Conservation (phyloP, 2,797 vertebrate genomes). For the Coregonus sp. region DNA sequence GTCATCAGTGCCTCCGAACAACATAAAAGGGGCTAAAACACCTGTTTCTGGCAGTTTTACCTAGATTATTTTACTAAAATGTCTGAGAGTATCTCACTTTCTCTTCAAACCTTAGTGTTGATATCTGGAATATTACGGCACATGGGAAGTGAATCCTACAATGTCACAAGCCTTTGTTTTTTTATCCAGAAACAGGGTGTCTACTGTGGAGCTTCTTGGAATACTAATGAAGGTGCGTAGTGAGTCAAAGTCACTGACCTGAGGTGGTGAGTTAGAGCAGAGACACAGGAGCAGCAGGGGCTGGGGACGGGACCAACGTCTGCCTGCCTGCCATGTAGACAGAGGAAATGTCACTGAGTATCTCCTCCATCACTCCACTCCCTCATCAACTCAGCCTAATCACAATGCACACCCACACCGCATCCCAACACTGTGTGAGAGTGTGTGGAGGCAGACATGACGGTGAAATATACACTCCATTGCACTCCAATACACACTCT, state of each 20-base stretch:
- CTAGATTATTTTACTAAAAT: constrained; percentile 1
- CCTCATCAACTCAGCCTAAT: constrained; percentile 27
- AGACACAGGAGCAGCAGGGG: constrained; percentile 52
- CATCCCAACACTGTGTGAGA: constrained; percentile 22
- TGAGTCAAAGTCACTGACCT: constrained; percentile 73
- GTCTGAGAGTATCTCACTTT: constrained; percentile 11
- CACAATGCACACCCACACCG: constrained; percentile 15
- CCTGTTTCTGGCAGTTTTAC: constrained; percentile 1
- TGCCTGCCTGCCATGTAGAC: constrained; percentile 34
- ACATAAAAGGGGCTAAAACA: constrained; percentile 6
- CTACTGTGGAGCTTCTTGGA: constrained; percentile 66
- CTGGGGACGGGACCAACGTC: constrained; percentile 30
- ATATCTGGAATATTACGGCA: constrained; percentile 29
- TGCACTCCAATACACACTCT: constrained; percentile 3
- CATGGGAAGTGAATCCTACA: constrained; percentile 41
- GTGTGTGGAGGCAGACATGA: neutral
- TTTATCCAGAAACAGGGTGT: constrained; percentile 48
- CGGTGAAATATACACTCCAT: neutral
- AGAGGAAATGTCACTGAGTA: constrained; percentile 58
- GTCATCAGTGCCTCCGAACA: no score
- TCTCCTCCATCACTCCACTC: constrained; percentile 43
- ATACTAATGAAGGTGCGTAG: constrained; percentile 78
- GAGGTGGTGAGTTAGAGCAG: constrained; percentile 38
- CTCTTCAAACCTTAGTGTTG: constrained; percentile 7
- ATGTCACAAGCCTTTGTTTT: constrained; percentile 53